Conservation (phyloP, 1,140 invertebrate species). For the Nymphalis io region DNA sequence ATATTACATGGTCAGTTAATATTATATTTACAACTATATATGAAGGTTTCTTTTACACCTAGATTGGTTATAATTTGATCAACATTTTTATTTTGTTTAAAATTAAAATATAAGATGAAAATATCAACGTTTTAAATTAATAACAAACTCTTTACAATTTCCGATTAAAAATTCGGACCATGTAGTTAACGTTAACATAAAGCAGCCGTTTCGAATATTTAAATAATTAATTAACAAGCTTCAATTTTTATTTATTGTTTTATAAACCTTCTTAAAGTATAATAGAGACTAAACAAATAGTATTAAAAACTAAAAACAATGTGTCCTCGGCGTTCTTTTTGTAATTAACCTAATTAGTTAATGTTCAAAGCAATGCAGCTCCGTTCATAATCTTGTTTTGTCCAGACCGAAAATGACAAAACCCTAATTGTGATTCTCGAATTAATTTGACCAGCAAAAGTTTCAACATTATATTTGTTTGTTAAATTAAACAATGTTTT, state of each 20-base stretch:
- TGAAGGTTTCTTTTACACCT: too few species aligned
- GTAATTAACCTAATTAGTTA: conserved; percentile 10
- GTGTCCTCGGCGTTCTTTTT: background rate
- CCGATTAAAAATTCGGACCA: too few species aligned
- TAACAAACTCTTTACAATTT: too few species aligned
- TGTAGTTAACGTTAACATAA: background rate
- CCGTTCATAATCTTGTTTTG: conserved; percentile 7
- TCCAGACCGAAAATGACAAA: conserved; percentile 3
- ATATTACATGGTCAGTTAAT: too few species aligned
- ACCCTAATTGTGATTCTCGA: background rate
- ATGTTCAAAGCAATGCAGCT: conserved; percentile 7
- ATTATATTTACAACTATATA: too few species aligned
- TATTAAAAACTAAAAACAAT: too few species aligned
- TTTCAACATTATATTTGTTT: background rate
- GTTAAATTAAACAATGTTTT: background rate
- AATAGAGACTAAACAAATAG: too few species aligned
- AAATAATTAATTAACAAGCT: background rate
- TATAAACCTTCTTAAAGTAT: background rate
- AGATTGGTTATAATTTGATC: too few species aligned
- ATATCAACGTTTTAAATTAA: too few species aligned
- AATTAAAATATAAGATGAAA: too few species aligned
- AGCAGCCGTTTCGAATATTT: background rate
- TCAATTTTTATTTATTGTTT: background rate
- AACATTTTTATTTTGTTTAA: too few species aligned
- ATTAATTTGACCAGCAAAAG: background rate